Conservation (phyloP, 2,113 vertebrate species). For the rat (Rattus norvegicus) region DNA sequence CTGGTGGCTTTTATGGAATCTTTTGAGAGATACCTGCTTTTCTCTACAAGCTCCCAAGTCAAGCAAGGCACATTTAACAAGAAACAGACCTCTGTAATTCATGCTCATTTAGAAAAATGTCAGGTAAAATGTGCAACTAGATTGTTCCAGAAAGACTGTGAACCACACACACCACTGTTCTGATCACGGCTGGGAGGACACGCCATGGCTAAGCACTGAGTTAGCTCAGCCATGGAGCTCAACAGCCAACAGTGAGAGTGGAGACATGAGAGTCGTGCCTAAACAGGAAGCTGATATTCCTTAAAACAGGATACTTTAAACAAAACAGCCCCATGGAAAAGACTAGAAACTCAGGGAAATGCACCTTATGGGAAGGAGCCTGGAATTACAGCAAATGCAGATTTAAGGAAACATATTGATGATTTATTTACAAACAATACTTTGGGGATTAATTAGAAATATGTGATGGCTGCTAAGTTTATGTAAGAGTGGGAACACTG, state of each 20-base stretch:
- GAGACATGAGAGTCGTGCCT: slow-evolving; percentile 59
- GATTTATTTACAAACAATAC: slow-evolving; percentile 37
- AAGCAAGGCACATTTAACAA: slow-evolving; percentile 17
- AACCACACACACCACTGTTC: slow-evolving; percentile 9
- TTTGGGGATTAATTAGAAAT: slow-evolving; percentile 41
- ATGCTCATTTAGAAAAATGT: slow-evolving; percentile 39
- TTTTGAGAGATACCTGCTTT: slow-evolving; percentile 40
- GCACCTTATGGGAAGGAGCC: neutral
- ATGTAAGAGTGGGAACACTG: neutral
- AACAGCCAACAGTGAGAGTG: slow-evolving; percentile 35
- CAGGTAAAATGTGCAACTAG: neutral
- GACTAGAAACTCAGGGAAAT: slow-evolving; percentile 17
- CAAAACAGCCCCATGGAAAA: slow-evolving; percentile 21
- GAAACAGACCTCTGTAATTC: slow-evolving; percentile 34
- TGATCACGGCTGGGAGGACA: slow-evolving; percentile 51
- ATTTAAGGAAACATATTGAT: neutral
- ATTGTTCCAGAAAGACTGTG: slow-evolving; percentile 43
- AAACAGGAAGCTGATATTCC: slow-evolving; percentile 55
- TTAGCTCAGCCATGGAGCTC: slow-evolving; percentile 52
- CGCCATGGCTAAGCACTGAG: slow-evolving; percentile 23
- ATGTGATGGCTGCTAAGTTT: neutral
- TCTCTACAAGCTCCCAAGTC: slow-evolving; percentile 12
- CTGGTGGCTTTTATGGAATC: slow-evolving; percentile 14
- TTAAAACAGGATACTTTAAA: slow-evolving; percentile 34
- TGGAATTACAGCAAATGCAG: slow-evolving; percentile 8